Conservation (phyloP, 2,797 vertebrate species). For the Anisognathus igniventris region DNA sequence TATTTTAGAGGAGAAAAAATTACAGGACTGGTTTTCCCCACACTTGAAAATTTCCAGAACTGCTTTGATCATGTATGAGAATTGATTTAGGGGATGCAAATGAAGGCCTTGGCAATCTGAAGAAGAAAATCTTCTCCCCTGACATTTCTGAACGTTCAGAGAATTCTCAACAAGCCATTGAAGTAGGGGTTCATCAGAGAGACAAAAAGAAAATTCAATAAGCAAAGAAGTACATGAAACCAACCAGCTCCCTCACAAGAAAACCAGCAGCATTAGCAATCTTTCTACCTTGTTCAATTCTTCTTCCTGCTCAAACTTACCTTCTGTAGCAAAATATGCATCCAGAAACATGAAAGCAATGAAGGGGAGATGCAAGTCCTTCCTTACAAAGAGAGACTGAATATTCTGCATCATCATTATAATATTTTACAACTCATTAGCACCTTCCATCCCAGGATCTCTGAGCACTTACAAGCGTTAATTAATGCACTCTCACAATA, state of each 20-base stretch:
- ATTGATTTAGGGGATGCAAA: slow-evolving; percentile 62
- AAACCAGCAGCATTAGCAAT: background rate
- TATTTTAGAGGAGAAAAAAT: background rate
- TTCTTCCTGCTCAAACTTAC: background rate
- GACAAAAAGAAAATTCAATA: slow-evolving; percentile 32
- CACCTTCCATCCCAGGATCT: slow-evolving; percentile 31
- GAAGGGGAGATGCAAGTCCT: slow-evolving; percentile 6
- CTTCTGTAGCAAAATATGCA: slow-evolving; percentile 2
- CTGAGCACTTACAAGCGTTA: slow-evolving; percentile 12
- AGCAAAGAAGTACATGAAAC: background rate
- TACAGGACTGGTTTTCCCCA: background rate
- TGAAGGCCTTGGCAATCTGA: slow-evolving; percentile 39
- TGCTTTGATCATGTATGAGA: slow-evolving; percentile 43
- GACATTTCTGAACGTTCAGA: slow-evolving; percentile 9
- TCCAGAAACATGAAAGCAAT: slow-evolving; percentile 9
- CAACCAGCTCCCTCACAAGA: background rate
- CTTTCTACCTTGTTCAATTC: background rate
- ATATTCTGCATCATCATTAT: slow-evolving; percentile 36
- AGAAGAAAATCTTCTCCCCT: slow-evolving; percentile 39
- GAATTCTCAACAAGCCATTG: slow-evolving; percentile 44
- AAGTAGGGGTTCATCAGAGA: slow-evolving; percentile 14
- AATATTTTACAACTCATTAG: slow-evolving; percentile 60
- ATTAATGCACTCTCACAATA: slow-evolving; percentile 52
- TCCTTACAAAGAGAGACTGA: slow-evolving; percentile 3
- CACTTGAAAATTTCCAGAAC: slow-evolving; percentile 7